Percentiles rank a stretch among this genome's conserved stretches.
Evolutionary conservation across 2,113 vertebrate genomes (phyloP).

Genomic region (Ptilorrhoa leucosticta): DNA sequence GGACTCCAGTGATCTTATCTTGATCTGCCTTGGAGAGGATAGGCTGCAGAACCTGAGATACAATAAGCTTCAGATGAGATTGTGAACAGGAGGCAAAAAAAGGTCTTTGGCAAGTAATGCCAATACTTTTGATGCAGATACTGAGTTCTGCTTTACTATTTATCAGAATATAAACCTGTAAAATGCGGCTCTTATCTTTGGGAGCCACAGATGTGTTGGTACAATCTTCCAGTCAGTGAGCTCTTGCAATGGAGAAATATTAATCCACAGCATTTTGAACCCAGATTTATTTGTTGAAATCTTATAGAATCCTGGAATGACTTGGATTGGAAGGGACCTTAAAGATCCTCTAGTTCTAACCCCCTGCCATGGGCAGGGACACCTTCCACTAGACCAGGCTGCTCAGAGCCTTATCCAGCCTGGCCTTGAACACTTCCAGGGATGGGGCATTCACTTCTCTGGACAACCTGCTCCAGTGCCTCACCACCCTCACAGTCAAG

Average conservation of each 20-base stretch:
- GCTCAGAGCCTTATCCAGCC: background rate
- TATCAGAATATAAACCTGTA: background rate
- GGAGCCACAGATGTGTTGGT: background rate
- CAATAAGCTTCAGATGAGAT: background rate
- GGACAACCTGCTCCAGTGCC: background rate
- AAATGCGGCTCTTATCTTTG: fast-evolving
- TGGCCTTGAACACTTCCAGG: background rate
- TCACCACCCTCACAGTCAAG: background rate
- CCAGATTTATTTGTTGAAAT: background rate
- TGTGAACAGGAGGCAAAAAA: background rate
- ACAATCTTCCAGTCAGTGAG: background rate
- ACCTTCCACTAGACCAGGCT: background rate
- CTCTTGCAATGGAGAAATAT: background rate
- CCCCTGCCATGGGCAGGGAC: background rate
- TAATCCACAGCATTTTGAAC: background rate
- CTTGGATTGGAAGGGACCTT: background rate
- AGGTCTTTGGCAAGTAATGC: background rate
- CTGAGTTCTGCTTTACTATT: background rate
- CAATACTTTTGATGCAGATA: background rate
- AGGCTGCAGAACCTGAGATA: background rate
- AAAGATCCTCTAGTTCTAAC: background rate
- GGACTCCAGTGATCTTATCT: background rate
- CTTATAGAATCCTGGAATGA: background rate
- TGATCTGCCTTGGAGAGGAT: background rate
- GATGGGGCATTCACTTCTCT: background rate